Evolutionary conservation across 2,113 vertebrate species (phyloP), one percentile per base, ranked within the genome.

Genomic region (Hirundichthys speculiger): DNA sequence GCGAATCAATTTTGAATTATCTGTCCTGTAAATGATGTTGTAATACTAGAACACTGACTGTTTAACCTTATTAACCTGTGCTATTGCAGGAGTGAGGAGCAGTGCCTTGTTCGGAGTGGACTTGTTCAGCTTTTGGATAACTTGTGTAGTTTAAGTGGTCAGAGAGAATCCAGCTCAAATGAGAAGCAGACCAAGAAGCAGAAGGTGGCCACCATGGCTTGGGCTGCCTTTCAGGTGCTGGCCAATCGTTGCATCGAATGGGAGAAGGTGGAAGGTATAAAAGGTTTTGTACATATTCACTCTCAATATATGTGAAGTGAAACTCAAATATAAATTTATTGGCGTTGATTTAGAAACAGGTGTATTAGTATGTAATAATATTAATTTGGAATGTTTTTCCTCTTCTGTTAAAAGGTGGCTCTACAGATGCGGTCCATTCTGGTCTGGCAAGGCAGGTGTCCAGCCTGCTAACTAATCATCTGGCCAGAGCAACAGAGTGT

Each of bases 141-240:
- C 5, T 90, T 99, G 13, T 99, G 98, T 60, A 99, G 98, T 60
- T 79, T 99, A 55, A 99, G 97, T 83, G 96, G 96, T 82, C 97
- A 98, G 89, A 91, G 94, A 0, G 96, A 98, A 73, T 93, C 95
- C 81, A 94, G 94, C 89, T 98, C 95, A 0, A 98, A 90, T 41
- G 97, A 99, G 84, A 99, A 98, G 20, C 98, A 99, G 72, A 98
- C 97, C 22, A 98, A 94, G 86, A 99, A 98, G 51, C 98, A 99
- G 86, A 98, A 96, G 73, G 98, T 99, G 71, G 98, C 98, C 67
- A 95, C 97, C 30, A 99, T 99, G 98, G 98, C 98, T 51, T 98
- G 97, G 98, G 98, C 98, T 18, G 98, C 98, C 52, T 99, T 99
- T 89, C 97, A 99, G 89, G 98, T 98, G 84, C 90, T 99, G 11